A percentile compares a stretch with the other conserved stretches of the same genome.
Conservation (phyloP, 1,140 invertebrate species). For the Littorina saxatilis region DNA sequence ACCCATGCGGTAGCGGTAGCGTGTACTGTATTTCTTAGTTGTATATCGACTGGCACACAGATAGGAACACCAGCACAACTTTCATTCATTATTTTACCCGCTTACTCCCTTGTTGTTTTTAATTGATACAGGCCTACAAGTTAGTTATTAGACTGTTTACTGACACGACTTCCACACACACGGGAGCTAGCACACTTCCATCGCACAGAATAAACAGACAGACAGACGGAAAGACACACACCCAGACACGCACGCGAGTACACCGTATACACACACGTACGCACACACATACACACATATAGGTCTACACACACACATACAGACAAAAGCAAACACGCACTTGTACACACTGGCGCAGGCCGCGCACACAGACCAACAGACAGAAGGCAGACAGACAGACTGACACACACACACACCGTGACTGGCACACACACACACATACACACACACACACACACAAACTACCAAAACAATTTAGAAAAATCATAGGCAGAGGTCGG, state of each 20-base stretch:
- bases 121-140: too few relatives aligned
- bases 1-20: too few relatives aligned
- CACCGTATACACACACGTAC: background rate
- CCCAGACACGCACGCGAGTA: background rate
- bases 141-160: too few relatives aligned
- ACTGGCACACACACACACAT: background rate
- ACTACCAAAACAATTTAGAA: background rate
- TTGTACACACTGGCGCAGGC: background rate
- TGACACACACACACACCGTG: background rate
- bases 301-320: background rate
- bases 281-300: constrained; percentile 19
- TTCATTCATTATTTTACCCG: too few relatives aligned
- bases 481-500: background rate
- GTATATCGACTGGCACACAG: too few relatives aligned
- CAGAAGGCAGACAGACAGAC: background rate
- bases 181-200: too few relatives aligned
- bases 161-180: too few relatives aligned
- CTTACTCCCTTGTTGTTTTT: too few relatives aligned
- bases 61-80: too few relatives aligned
- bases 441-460: background rate
- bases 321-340: background rate
- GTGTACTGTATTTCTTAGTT: too few relatives aligned
- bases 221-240: constrained; percentile 9
- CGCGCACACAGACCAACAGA: background rate
- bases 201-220: background rate